A percentile compares a stretch with the other conserved stretches of the same genome.
These are phyloP conservation scores for Lordiphosa andalusiaca DNA, from an alignment of 2,888 invertebrate genomes.

Conservation along the genomic window DNA sequence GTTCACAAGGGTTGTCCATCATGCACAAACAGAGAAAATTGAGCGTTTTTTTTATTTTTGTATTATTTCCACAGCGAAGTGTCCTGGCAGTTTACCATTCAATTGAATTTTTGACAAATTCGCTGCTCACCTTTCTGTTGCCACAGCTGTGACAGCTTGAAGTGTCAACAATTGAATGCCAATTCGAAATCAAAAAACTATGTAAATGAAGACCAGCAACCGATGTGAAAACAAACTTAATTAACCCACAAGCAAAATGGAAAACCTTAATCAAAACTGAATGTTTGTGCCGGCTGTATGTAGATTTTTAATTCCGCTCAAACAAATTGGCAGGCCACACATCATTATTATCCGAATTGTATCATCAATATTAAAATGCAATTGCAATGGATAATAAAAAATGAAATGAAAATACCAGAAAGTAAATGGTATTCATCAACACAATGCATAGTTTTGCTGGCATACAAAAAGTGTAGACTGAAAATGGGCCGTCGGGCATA, in stretches of 20 bases:
- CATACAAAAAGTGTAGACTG: slow-evolving; percentile 7
- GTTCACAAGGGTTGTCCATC: slow-evolving; percentile 4
- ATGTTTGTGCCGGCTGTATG: slow-evolving; percentile 44
- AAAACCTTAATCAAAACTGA: slow-evolving; percentile 59
- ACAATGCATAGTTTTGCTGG: background rate
- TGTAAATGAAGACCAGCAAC: slow-evolving; percentile 27
- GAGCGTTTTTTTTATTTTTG: too few species aligned
- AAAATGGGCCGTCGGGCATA: slow-evolving; percentile 5
- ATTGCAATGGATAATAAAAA: slow-evolving; percentile 32
- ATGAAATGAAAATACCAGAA: background rate
- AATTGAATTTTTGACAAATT: slow-evolving; percentile 60
- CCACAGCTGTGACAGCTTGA: slow-evolving; percentile 24
- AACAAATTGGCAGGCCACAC: slow-evolving; percentile 30
- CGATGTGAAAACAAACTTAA: too few species aligned
- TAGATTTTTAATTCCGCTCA: slow-evolving; percentile 54
- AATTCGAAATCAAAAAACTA: slow-evolving; percentile 38
- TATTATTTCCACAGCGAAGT: slow-evolving; percentile 17
- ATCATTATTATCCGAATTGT: slow-evolving; percentile 16
- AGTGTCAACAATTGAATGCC: slow-evolving; percentile 25
- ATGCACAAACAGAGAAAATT: too few species aligned
- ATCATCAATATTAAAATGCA: slow-evolving; percentile 65
- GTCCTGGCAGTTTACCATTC: slow-evolving; percentile 44
- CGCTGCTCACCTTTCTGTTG: slow-evolving; percentile 35
- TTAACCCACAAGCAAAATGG: background rate
- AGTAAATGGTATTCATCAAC: too few species aligned